phyloP scores from a whole-genome alignment of 1,140 invertebrate species.

The Scaptomyza graminum region DNA sequence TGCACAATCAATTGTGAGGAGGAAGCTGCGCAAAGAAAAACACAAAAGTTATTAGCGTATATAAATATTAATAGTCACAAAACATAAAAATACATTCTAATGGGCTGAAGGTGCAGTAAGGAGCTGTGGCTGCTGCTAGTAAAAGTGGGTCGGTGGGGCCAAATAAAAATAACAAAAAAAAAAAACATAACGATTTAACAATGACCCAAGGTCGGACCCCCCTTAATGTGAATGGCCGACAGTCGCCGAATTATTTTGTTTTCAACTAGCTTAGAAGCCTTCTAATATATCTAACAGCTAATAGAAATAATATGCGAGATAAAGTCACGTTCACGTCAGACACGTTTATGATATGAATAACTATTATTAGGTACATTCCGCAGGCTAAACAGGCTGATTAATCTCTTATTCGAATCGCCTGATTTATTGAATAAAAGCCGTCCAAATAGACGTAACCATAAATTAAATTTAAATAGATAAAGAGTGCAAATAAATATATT shows the following conservation, averaged over 20 bases:
- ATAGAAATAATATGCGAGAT: constrained; percentile 9
- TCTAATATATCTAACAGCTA: constrained; percentile 10
- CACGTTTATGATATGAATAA: constrained; percentile 18
- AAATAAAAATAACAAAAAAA: not conserved
- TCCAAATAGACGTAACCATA: no score
- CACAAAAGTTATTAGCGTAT: constrained; percentile 1
- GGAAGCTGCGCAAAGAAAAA: constrained; percentile 57
- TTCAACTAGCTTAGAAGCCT: constrained; percentile 39
- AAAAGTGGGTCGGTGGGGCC: constrained; percentile 64
- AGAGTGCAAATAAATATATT: no score
- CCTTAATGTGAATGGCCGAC: constrained; percentile 25
- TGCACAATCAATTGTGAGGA: constrained; percentile 89
- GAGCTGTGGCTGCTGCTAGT: constrained; percentile 34
- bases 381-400: not conserved
- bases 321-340: constrained; percentile 33
- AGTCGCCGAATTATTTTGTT: constrained; percentile 24
- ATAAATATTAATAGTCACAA: constrained; percentile 1
- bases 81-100: constrained; percentile 17
- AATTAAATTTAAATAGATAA: no score
- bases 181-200: constrained; percentile 5
- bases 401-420: not conserved
- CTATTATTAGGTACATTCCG: constrained; percentile 11
- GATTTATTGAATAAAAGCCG: not conserved
- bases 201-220: constrained; percentile 56
- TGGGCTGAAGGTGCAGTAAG: constrained; percentile 30